phyloP scores from a whole-genome alignment of 2,888 invertebrate species.

The Andrena trimmerana region DNA sequence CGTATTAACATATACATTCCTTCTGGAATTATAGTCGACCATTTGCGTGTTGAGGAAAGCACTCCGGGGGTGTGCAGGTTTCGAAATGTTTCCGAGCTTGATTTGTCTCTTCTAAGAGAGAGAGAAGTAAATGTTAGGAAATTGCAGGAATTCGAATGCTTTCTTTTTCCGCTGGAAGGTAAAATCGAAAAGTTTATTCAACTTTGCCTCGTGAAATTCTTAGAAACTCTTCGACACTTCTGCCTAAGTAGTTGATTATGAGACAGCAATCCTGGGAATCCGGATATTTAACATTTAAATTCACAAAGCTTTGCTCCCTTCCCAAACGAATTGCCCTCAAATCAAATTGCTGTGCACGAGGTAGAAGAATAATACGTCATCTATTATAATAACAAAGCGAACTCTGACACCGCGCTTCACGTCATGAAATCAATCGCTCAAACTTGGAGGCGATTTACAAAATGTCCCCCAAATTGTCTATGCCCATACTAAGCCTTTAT shows the following conservation, averaged over 20 bases:
- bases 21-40: conserved; percentile 24
- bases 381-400: no score
- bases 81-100: not conserved
- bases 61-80: not conserved
- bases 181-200: not conserved
- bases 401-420: conserved; percentile 42
- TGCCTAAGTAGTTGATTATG: not conserved
- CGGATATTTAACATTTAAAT: not conserved
- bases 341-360: conserved; percentile 22
- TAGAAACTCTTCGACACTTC: not conserved
- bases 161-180: no score
- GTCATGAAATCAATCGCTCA: not conserved
- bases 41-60: conserved; percentile 17
- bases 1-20: conserved; percentile 50
- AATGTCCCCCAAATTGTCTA: not conserved
- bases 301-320: not conserved
- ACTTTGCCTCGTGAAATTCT: not conserved
- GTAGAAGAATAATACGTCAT: conserved; percentile 4
- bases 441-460: not conserved
- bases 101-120: not conserved
- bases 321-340: conserved; percentile 26
- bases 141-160: not conserved
- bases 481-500: not conserved
- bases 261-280: not conserved
- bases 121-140: not conserved